These are phyloP conservation scores for Hucho hucho DNA, from an alignment of 2,113 vertebrate species.

Conservation along the genomic window DNA sequence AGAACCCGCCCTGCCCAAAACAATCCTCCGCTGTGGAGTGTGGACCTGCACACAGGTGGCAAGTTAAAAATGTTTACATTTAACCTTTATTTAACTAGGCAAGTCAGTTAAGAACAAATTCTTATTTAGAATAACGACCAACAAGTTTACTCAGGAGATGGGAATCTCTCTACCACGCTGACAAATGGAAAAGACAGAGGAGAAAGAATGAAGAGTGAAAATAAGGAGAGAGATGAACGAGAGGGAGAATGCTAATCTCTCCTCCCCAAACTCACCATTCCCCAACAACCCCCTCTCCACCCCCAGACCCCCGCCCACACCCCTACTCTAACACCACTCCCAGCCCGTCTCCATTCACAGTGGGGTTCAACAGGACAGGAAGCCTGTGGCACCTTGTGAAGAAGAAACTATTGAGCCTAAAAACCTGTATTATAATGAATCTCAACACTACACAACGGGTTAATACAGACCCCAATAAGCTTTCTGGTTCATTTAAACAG, in stretches of 20 bases:
- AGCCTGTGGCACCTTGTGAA: slow-evolving; percentile 34
- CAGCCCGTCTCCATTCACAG: slow-evolving; percentile 42
- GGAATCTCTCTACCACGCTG: slow-evolving; percentile 11
- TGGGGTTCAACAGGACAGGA: slow-evolving; percentile 32
- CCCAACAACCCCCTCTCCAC: too few relatives aligned
- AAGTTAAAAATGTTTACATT: slow-evolving; percentile 22
- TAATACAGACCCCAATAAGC: neutral
- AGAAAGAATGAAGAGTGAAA: neutral
- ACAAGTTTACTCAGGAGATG: slow-evolving; percentile 53
- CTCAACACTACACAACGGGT: neutral
- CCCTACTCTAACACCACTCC: slow-evolving; percentile 35
- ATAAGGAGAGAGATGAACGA: slow-evolving; percentile 7
- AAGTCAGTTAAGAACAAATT: too few relatives aligned
- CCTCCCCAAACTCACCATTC: slow-evolving; percentile 37
- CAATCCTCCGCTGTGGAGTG: slow-evolving; percentile 64
- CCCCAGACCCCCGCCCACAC: neutral
- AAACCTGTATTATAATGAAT: slow-evolving; percentile 22
- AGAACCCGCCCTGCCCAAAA: slow-evolving; percentile 58
- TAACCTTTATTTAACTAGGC: too few relatives aligned
- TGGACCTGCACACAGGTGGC: slow-evolving; percentile 56
- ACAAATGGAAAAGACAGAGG: too few relatives aligned
- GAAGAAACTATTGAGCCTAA: slow-evolving; percentile 27
- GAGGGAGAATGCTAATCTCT: slow-evolving; percentile 47
- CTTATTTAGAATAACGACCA: too few relatives aligned
- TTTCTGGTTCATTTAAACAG: neutral